Conservation (phyloP, 2,888 invertebrate genomes). For the Oasisia sp. region DNA sequence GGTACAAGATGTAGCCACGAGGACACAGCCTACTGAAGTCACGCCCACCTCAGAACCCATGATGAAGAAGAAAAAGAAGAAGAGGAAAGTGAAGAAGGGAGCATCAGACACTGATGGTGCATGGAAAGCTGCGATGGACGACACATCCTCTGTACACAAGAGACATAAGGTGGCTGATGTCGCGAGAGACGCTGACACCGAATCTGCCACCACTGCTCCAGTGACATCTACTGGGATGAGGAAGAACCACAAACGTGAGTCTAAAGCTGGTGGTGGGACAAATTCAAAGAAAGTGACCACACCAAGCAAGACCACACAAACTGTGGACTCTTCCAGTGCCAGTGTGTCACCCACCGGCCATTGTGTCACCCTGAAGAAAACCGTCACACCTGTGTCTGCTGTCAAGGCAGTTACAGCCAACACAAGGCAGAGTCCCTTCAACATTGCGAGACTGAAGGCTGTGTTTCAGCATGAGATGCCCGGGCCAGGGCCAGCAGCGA, state of each 20-base stretch:
- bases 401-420: not conserved
- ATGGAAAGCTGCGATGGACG: not conserved
- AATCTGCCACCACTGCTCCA: not conserved
- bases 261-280: not conserved
- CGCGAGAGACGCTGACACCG: not conserved
- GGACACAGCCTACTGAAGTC: not conserved
- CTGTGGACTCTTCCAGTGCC: not conserved
- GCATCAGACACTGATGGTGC: not conserved
- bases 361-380: not conserved
- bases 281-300: not conserved
- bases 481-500: not conserved
- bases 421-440: not conserved
- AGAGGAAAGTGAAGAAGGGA: not conserved
- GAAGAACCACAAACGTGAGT: not conserved
- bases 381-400: not conserved
- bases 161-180: not conserved
- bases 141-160: not conserved
- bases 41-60: not conserved
- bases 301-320: not conserved
- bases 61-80: not conserved
- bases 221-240: not conserved
- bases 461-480: not conserved
- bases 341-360: not conserved
- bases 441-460: not conserved
- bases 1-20: not conserved